These are phyloP conservation scores for Tamandua tetradactyla DNA, from an alignment of 2,797 vertebrate species.

Conservation along the genomic window DNA sequence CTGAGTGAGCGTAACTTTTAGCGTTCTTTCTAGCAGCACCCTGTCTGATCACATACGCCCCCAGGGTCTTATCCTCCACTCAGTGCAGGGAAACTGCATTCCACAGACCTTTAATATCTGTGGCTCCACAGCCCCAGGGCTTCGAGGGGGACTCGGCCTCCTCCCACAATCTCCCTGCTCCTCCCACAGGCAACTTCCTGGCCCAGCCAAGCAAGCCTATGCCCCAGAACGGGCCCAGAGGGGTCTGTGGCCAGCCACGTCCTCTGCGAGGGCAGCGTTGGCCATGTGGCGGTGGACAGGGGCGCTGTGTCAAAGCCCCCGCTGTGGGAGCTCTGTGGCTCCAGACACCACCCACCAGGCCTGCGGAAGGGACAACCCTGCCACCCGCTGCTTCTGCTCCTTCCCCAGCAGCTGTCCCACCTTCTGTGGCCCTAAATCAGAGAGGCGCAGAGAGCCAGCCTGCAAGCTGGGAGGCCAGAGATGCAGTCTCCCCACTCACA, in stretches of 20 bases:
- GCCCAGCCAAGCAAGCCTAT: constrained; percentile 13
- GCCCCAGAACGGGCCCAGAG: constrained; percentile 10
- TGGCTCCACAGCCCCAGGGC: background rate
- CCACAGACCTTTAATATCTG: background rate
- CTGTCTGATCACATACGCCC: background rate
- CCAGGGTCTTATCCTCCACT: background rate
- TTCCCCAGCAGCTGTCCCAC: constrained; percentile 17
- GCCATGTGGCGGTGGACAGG: background rate
- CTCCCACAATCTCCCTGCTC: background rate
- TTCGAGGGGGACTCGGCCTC: background rate
- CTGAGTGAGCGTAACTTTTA: too few relatives aligned
- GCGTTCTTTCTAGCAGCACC: too few relatives aligned
- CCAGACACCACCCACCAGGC: constrained; percentile 49
- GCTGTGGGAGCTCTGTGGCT: background rate
- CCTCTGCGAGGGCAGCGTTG: background rate
- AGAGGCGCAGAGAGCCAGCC: constrained; percentile 12
- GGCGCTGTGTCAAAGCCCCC: background rate
- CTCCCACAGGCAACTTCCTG: background rate
- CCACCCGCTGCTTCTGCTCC: constrained; percentile 70
- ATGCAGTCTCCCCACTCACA: constrained; percentile 17
- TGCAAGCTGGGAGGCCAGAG: constrained; percentile 23
- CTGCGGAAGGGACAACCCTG: constrained; percentile 51
- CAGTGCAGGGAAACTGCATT: background rate
- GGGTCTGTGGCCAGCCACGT: background rate
- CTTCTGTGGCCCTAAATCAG: background rate